These are phyloP conservation scores for Agonum fuliginosum DNA, from an alignment of 2,888 invertebrate genomes.

Conservation along the genomic window DNA sequence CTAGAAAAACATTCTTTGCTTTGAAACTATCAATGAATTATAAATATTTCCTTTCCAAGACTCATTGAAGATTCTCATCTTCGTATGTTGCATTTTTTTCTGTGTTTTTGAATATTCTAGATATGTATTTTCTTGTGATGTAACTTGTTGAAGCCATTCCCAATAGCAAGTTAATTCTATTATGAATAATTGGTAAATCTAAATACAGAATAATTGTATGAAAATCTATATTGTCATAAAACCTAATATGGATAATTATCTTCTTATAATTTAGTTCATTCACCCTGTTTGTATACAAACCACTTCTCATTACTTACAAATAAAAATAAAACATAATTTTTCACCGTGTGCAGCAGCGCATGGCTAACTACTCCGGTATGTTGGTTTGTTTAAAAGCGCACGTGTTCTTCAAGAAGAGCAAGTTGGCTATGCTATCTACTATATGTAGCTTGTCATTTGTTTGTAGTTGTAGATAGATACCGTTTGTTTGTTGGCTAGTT, in stretches of 20 bases:
- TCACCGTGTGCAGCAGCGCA: conserved; percentile 16
- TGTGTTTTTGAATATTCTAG: no score
- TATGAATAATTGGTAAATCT: no score
- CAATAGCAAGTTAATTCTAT: no score
- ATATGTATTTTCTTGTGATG: no score
- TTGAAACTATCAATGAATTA: no score
- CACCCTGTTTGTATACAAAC: background rate
- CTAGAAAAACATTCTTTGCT: no score
- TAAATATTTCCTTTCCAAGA: no score
- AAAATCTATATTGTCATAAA: conserved; percentile 15
- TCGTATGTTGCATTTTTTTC: no score
- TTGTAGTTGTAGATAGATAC: background rate
- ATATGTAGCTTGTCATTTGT: background rate
- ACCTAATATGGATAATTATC: background rate
- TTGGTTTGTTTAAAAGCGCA: background rate
- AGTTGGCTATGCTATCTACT: background rate
- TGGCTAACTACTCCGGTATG: conserved; percentile 28
- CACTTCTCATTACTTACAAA: conserved; percentile 28
- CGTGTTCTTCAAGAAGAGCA: conserved; percentile 4
- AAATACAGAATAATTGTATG: conserved; percentile 7
- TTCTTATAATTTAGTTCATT: conserved; percentile 28
- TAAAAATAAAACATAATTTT: conserved; percentile 33
- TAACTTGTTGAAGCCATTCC: no score
- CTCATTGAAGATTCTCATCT: no score
- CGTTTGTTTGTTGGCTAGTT: background rate